phyloP scores from a whole-genome alignment of 1,140 invertebrate species.

The Muscidifurax raptorellus region DNA sequence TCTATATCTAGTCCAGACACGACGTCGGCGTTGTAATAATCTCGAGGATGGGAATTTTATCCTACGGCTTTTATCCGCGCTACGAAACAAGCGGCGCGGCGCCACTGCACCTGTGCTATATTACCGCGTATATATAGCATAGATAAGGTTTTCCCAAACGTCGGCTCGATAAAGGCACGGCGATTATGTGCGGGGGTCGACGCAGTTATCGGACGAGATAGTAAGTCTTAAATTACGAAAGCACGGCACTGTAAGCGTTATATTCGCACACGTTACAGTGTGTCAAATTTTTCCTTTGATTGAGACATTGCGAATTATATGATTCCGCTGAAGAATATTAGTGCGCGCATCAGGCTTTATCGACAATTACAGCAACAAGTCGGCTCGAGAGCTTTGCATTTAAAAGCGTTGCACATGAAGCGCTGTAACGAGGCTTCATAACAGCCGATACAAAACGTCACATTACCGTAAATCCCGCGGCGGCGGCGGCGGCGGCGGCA shows the following conservation, averaged over 20 bases:
- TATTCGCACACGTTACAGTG: too few relatives aligned
- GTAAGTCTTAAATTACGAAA: background rate
- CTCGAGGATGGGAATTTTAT: background rate
- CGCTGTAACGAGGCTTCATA: background rate
- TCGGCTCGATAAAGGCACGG: background rate
- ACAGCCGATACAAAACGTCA: background rate
- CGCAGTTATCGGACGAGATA: background rate
- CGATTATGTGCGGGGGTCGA: background rate
- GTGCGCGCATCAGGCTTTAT: too few relatives aligned
- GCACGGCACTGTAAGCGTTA: too few relatives aligned
- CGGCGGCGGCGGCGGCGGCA: background rate
- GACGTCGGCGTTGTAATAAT: background rate
- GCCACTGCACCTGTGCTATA: background rate
- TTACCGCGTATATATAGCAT: background rate
- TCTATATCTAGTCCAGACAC: background rate
- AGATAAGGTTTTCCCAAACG: background rate
- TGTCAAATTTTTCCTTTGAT: background rate
- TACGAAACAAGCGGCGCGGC: background rate
- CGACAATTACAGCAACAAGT: background rate
- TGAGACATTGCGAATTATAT: background rate
- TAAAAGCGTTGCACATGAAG: background rate
- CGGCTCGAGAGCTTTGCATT: background rate
- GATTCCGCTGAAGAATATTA: too few relatives aligned
- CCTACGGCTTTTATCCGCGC: background rate
- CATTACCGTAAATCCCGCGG: background rate